Conservation (phyloP, 2,888 invertebrate species). For the Myopa tessellatipennis region DNA sequence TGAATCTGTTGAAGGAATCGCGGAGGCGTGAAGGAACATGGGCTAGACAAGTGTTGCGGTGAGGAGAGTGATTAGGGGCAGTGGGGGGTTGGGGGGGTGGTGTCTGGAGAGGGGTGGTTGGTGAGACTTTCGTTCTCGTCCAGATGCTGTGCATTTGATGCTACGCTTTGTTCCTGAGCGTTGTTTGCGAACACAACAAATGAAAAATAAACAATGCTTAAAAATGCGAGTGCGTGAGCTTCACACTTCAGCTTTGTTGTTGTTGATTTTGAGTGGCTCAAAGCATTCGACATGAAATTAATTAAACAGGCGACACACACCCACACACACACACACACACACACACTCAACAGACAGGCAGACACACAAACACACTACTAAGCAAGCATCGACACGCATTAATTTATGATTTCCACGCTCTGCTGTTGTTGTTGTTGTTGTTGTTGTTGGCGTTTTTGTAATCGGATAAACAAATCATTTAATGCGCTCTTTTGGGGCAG, state of each 20-base stretch:
- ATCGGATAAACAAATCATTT: slow-evolving; percentile 46
- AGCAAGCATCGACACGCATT: slow-evolving; percentile 15
- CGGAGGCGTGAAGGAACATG: neutral
- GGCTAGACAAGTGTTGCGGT: too few species aligned
- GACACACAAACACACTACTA: slow-evolving; percentile 10
- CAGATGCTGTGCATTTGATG: slow-evolving; percentile 1
- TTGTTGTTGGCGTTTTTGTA: slow-evolving; percentile 34
- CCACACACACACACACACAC: neutral
- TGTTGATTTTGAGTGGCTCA: slow-evolving; percentile 4
- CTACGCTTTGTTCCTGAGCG: neutral
- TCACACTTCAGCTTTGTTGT: slow-evolving; percentile 30
- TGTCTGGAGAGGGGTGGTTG: neutral
- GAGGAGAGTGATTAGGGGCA: neutral
- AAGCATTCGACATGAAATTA: slow-evolving; percentile 36
- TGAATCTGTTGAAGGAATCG: neutral
- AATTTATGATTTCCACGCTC: slow-evolving; percentile 27
- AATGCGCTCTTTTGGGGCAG: slow-evolving; percentile 3
- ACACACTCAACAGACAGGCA: slow-evolving; percentile 16
- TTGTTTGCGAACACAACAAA: neutral
- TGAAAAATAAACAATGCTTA: slow-evolving; percentile 16
- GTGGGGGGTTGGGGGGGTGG: neutral
- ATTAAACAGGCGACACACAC: slow-evolving; percentile 40
- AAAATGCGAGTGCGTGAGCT: slow-evolving; percentile 17
- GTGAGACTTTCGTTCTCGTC: too few species aligned
- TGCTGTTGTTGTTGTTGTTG: slow-evolving; percentile 33